Percentiles rank a stretch among this genome's conserved stretches.
phyloP scores from a whole-genome alignment of 2,888 invertebrate genomes.

The Fragum whitleyi region DNA sequence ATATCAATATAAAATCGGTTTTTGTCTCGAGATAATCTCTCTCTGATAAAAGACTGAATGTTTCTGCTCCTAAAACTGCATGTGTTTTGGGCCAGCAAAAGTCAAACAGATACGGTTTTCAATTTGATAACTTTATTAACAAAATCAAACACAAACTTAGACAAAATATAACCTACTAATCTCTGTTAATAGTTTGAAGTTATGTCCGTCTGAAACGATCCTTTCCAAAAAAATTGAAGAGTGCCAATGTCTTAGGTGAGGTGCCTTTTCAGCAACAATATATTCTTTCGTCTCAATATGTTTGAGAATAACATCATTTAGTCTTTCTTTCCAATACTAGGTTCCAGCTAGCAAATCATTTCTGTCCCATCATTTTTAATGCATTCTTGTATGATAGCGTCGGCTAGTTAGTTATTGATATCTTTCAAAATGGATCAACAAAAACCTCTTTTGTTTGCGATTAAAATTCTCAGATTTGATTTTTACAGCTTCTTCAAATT shows the following conservation, averaged over 20 bases:
- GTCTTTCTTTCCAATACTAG: background rate
- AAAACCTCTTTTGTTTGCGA: background rate
- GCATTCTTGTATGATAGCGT: background rate
- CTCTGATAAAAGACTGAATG: no score
- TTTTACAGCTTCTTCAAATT: background rate
- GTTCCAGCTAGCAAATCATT: background rate
- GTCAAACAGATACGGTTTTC: no score
- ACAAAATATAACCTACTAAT: no score
- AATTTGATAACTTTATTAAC: no score
- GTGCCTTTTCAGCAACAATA: constrained; percentile 3
- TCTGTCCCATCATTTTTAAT: background rate
- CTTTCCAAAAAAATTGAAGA: no score
- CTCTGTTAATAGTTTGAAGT: no score
- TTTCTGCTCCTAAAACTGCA: no score
- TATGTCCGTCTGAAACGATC: no score
- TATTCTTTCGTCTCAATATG: background rate
- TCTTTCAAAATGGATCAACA: background rate
- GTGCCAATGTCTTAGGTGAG: background rate
- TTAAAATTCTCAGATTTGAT: background rate
- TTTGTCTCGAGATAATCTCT: no score
- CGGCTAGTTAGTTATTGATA: background rate
- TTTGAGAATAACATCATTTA: background rate
- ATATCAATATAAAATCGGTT: no score
- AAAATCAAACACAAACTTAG: no score
- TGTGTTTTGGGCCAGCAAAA: no score